These are phyloP conservation scores for Echinarachnius parma DNA, from an alignment of 53 echinoderm and acorn worm species.

Conservation along the genomic window DNA sequence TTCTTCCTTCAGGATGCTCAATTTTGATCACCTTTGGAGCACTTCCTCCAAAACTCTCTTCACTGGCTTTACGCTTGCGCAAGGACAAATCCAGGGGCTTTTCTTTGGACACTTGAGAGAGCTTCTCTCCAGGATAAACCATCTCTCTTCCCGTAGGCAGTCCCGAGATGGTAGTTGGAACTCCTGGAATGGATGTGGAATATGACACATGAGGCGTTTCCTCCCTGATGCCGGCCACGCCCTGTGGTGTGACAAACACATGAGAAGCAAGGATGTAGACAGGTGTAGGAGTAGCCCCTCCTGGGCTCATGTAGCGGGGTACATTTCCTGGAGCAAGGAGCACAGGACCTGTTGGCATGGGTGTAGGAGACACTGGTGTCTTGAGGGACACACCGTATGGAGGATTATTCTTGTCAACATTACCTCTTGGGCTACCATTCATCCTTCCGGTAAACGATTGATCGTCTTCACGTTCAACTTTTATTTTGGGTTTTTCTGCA, in stretches of 20 bases:
- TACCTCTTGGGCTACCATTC: too few species aligned
- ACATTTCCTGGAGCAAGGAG: conserved; percentile 34
- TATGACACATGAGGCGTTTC: not conserved
- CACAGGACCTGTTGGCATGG: conserved; percentile 1
- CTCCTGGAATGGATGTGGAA: too few species aligned
- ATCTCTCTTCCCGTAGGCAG: not conserved
- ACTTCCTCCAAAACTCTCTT: conserved; percentile 19
- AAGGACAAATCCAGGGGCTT: conserved; percentile 28
- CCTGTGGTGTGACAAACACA: conserved; percentile 26
- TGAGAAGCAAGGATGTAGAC: conserved; percentile 41
- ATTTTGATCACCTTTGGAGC: conserved; percentile 15
- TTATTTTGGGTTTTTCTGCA: not conserved
- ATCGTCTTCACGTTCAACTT: not conserved
- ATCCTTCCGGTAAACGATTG: too few species aligned
- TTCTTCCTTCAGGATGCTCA: not conserved
- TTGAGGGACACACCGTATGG: too few species aligned
- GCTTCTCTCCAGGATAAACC: not conserved
- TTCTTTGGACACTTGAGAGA: conserved; percentile 1
- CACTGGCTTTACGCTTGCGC: conserved; percentile 20
- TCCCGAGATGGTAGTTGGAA: not conserved
- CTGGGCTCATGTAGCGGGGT: conserved; percentile 18
- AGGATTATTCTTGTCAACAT: too few species aligned
- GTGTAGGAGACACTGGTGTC: not conserved
- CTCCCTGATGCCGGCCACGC: conserved; percentile 5
- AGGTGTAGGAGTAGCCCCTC: conserved; percentile 24